Conservation (phyloP, 1,140 invertebrate genomes). For the Hylaeus volcanicus region DNA sequence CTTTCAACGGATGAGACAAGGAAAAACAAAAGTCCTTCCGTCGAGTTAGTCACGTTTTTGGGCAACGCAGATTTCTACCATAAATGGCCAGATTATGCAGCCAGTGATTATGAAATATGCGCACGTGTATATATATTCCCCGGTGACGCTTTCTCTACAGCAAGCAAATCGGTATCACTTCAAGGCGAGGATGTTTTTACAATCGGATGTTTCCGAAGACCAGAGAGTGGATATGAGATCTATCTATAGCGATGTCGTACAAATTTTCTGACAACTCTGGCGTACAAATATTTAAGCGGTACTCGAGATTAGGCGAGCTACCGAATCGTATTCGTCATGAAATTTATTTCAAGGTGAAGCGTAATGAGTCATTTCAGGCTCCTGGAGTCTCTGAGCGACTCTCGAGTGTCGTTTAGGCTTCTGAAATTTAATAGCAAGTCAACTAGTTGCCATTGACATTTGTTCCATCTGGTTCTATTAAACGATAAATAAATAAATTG, state of each 20-base stretch:
- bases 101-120: conserved; percentile 6
- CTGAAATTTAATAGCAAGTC: too few relatives aligned
- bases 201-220: background rate
- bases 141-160: conserved; percentile 27
- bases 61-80: background rate
- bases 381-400: background rate
- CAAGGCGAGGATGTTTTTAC: background rate
- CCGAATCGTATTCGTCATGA: too few relatives aligned
- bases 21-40: conserved; percentile 1
- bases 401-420: too few relatives aligned
- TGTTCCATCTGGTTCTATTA: too few relatives aligned
- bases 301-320: background rate
- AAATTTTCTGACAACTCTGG: too few relatives aligned
- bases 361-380: background rate
- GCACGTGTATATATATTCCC: background rate
- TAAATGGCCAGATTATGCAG: conserved; percentile 40
- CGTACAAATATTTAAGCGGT: too few relatives aligned
- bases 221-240: background rate
- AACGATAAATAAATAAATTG: too few relatives aligned
- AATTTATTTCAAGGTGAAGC: background rate
- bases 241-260: background rate
- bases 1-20: too few relatives aligned
- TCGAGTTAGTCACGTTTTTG: conserved; percentile 13
- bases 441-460: too few relatives aligned
- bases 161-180: conserved; percentile 14